A percentile compares a stretch with the other conserved stretches of the same genome.
These are phyloP conservation scores for Gastracanthus pulcherrimus DNA, from an alignment of 2,888 invertebrate genomes.

Conservation along the genomic window DNA sequence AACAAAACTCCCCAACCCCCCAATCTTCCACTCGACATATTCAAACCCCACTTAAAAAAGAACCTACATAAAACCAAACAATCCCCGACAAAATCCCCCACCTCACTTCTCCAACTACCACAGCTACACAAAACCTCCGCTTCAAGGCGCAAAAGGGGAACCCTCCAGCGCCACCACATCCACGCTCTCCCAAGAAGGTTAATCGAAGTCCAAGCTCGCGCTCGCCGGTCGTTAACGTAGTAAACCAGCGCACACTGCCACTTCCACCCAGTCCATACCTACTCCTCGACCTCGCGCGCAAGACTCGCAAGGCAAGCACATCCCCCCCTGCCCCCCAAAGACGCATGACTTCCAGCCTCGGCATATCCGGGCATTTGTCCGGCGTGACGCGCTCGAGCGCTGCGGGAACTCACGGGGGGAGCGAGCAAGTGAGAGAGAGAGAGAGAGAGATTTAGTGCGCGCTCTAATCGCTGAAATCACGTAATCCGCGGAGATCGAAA, in stretches of 20 bases:
- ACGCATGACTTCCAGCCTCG: conserved; percentile 76
- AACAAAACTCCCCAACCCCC: background rate
- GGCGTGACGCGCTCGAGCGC: conserved; percentile 69
- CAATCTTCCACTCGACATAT: background rate
- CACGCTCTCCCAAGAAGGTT: conserved; percentile 29
- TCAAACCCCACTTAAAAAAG: background rate
- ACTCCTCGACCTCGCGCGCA: background rate
- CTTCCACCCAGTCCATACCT: background rate
- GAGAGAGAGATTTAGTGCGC: conserved; percentile 68
- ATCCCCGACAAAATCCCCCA: no score
- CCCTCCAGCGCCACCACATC: no score
- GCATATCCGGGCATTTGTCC: conserved; percentile 78
- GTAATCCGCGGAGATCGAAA: conserved; percentile 58
- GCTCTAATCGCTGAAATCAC: conserved; percentile 60
- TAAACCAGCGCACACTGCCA: no score
- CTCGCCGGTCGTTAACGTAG: conserved; percentile 32
- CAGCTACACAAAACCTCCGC: background rate
- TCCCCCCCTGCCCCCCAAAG: no score
- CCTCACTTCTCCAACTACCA: no score
- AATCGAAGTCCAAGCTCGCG: conserved; percentile 44
- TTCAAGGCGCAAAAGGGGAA: background rate
- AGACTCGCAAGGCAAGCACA: background rate
- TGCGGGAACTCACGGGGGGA: no score
- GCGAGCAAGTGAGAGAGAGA: conserved; percentile 34
- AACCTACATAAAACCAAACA: no score